Evolutionary conservation across 1,140 invertebrate genomes (phyloP).

Genomic region (Apocrypta bakeri): DNA sequence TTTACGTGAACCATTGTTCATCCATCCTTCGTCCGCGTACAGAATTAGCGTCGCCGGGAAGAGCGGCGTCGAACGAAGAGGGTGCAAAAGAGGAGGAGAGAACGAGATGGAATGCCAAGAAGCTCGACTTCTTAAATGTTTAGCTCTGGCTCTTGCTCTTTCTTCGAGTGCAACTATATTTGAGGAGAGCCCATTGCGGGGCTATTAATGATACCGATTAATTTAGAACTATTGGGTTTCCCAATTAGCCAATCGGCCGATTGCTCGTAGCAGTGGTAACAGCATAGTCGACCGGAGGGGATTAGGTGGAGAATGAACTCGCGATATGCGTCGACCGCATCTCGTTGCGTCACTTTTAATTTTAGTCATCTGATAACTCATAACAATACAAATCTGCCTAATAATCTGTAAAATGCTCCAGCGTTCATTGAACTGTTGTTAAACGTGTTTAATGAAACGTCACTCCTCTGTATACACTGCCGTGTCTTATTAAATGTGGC

Average conservation of each 20-base stretch:
- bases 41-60: constrained; percentile 38
- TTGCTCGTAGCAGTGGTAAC: neutral
- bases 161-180: constrained; percentile 24
- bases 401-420: no score
- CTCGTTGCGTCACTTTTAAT: no score
- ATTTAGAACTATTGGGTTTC: constrained; percentile 76
- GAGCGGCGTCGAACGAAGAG: constrained; percentile 36
- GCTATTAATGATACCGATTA: constrained; percentile 75
- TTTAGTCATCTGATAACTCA: no score
- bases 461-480: no score
- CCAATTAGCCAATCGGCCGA: constrained; percentile 69
- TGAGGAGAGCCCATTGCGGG: constrained; percentile 15
- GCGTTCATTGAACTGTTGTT: no score
- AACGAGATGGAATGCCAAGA: constrained; percentile 59
- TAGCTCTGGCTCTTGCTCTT: constrained; percentile 43
- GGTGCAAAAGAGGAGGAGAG: constrained; percentile 5
- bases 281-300: neutral
- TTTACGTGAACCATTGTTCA: constrained; percentile 42
- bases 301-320: neutral
- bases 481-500: neutral
- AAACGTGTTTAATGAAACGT: no score
- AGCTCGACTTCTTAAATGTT: constrained; percentile 53
- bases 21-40: constrained; percentile 35
- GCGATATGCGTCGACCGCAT: constrained; percentile 15
- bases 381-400: no score